These are phyloP conservation scores for Bungarus multicinctus DNA, from an alignment of 2,113 vertebrate genomes.

Conservation along the genomic window DNA sequence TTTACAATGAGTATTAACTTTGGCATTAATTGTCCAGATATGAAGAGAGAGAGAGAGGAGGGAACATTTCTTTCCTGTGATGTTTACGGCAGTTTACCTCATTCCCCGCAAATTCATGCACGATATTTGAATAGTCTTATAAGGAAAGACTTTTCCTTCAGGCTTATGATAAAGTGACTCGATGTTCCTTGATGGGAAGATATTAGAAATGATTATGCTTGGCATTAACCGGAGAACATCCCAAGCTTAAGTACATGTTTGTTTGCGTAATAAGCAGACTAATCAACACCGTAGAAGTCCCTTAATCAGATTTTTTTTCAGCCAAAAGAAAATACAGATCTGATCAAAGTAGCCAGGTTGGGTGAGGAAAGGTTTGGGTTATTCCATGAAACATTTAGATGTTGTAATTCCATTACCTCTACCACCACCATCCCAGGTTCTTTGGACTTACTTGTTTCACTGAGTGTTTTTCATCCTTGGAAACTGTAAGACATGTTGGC, in stretches of 20 bases:
- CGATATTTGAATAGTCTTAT: not conserved
- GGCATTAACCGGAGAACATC: not conserved
- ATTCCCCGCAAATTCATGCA: not conserved
- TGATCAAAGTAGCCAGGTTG: not conserved
- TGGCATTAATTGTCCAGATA: not conserved
- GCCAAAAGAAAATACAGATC: not conserved
- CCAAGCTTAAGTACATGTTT: not conserved
- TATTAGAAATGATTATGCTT: not conserved
- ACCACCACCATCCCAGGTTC: not conserved
- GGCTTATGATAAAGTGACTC: too few species aligned
- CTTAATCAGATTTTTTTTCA: not conserved
- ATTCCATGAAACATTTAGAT: not conserved
- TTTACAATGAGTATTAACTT: constrained; percentile 4
- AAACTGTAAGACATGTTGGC: not conserved
- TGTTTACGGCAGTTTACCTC: not conserved
- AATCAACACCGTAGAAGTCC: not conserved
- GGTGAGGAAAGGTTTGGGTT: not conserved
- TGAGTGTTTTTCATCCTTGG: not conserved
- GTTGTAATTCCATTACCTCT: not conserved
- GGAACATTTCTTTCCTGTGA: not conserved
- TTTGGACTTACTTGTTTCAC: not conserved
- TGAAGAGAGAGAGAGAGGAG: not conserved
- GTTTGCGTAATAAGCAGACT: not conserved
- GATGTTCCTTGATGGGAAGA: not conserved
- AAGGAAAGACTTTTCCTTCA: not conserved